phyloP scores from a whole-genome alignment of 2,888 invertebrate genomes.

The Chironomus riparius region DNA sequence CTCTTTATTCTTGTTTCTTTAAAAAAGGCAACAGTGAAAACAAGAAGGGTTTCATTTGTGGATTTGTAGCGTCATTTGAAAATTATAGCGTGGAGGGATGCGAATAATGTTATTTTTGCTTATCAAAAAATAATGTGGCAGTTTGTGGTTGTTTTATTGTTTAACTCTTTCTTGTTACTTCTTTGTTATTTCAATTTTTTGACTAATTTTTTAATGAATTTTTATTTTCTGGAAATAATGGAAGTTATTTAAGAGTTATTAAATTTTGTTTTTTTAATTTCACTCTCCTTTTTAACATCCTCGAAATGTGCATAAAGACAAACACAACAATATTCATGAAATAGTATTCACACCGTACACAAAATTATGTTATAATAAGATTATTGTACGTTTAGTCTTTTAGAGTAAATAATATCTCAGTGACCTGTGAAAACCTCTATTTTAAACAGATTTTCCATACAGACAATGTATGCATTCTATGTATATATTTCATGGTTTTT shows the following conservation, averaged over 20 bases:
- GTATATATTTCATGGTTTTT: too few relatives aligned
- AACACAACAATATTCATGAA: too few relatives aligned
- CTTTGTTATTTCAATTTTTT: conserved; percentile 5
- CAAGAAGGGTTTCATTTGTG: neutral
- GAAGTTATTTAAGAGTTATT: conserved; percentile 3
- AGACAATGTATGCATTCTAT: too few relatives aligned
- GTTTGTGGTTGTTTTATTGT: conserved; percentile 5
- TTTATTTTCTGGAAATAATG: conserved; percentile 25
- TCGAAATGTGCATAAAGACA: too few relatives aligned
- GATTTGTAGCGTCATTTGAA: conserved; percentile 1
- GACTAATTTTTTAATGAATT: conserved; percentile 26
- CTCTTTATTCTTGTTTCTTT: neutral
- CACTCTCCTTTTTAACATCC: too few relatives aligned
- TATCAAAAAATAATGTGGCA: neutral
- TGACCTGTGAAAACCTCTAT: conserved; percentile 3
- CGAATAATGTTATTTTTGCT: conserved; percentile 2
- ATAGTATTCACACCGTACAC: too few relatives aligned
- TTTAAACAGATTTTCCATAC: neutral
- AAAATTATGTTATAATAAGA: neutral
- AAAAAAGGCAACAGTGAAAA: neutral
- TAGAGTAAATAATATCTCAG: conserved; percentile 12
- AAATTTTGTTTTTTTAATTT: neutral
- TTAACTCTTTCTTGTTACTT: neutral
- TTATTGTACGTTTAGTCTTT: conserved; percentile 13
- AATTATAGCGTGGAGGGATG: conserved; percentile 19